Evolutionary conservation across 2,888 invertebrate species (phyloP).

Genomic region (Stegophylla sp.): DNA sequence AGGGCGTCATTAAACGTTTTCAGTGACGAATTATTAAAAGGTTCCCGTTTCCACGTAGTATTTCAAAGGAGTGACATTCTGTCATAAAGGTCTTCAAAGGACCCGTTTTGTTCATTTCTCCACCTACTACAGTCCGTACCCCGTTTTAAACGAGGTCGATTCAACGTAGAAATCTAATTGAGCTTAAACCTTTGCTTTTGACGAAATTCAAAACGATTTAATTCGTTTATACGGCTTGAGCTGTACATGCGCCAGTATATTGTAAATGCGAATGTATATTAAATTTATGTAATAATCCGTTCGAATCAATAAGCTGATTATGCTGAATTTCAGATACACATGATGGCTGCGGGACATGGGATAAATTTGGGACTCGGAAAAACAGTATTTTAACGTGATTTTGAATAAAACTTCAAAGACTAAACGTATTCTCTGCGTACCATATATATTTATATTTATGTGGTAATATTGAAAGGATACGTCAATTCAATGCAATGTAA

Average conservation of each 20-base stretch:
- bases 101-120: constrained; percentile 8
- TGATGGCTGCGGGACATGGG: not conserved
- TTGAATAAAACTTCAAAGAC: constrained; percentile 35
- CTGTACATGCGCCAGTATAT: not conserved
- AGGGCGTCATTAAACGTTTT: constrained; percentile 58
- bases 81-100: constrained; percentile 51
- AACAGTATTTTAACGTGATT: constrained; percentile 7
- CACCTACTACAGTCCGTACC: not conserved
- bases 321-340: constrained; percentile 3
- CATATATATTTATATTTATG: not conserved
- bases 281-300: constrained; percentile 30
- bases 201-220: constrained; percentile 52
- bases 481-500: not conserved
- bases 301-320: constrained; percentile 51
- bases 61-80: constrained; percentile 54
- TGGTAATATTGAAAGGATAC: constrained; percentile 1
- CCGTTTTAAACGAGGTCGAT: constrained; percentile 50
- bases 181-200: constrained; percentile 56
- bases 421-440: not conserved
- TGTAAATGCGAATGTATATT: not conserved
- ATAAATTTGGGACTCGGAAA: not conserved
- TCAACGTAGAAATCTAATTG: constrained; percentile 54
- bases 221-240: constrained; percentile 49
- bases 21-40: constrained; percentile 58
- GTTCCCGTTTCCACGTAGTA: constrained; percentile 39